Evolutionary conservation across 2,113 vertebrate species (phyloP), one percentile per base, ranked within the genome.

Genomic region (Microtus richardsoni): DNA sequence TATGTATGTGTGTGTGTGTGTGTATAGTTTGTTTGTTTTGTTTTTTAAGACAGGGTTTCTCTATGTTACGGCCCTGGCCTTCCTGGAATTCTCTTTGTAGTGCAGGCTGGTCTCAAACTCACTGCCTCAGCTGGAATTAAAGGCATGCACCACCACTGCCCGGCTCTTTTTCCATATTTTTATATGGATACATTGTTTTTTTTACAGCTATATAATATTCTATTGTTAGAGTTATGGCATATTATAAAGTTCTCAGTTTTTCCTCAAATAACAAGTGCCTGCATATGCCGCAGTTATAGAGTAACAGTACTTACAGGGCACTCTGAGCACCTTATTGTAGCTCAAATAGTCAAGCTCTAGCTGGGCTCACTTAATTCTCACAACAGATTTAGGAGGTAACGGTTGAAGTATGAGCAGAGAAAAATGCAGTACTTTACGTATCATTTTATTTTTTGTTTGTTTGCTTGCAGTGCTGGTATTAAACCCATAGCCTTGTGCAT

Each of bases 231-330:
- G 44, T 86, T 78, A 39, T 4, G 73, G 49, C n/a, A 88, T 54
- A 44, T 91, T 89, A 90, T 91, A 78, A 92, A 73, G 87, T 85
- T 79, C 60, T 28, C 0, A 80, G 54, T 86, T 86, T 95, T 70
- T 3, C 39, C 52, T 60, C 71, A 58, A 88, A 60, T 49, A 47
- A 87, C 33, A 52, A 30, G 36, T 73, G 52, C 79, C 71, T 62
- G 44, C 54, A 66, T 77, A 78, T 24, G 82, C 58, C 73, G 41
- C 30, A n/a, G 2, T 84, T 17, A 62, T 77, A 88, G n/a, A 88
- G 1, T 17, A 92, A 79, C 19, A 77, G 60, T 54, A 33, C 90
- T 89, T 66, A 64, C 26, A n/a, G 26, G n/a, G 36, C 26, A 39
- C 66, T 93, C 44, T 22, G 54, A 82, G 39, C 39, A 26, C 44